Percentiles rank a stretch among this genome's conserved stretches.
phyloP scores from a whole-genome alignment of 2,113 vertebrate genomes.

The Sorex fumeus region DNA sequence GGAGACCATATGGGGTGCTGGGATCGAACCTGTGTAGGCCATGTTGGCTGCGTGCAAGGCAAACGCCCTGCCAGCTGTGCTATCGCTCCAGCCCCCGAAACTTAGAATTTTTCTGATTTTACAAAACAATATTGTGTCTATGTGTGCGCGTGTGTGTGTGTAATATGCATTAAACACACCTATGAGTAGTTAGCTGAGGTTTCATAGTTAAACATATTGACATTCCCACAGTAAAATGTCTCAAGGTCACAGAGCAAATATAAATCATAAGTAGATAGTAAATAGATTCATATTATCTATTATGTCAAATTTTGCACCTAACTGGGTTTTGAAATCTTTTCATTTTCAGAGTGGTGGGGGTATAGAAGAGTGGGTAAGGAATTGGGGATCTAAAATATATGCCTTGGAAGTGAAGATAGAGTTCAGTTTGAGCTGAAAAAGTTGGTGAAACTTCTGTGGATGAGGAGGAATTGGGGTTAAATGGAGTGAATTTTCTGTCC shows the following conservation, averaged over 20 bases:
- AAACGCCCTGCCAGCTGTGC: too few relatives aligned
- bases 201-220: background rate
- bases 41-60: too few relatives aligned
- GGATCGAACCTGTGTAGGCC: too few relatives aligned
- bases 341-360: background rate
- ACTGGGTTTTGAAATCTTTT: background rate
- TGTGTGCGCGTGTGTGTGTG: background rate
- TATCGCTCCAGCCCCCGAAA: too few relatives aligned
- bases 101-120: constrained; percentile 40
- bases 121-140: background rate
- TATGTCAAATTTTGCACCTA: background rate
- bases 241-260: background rate
- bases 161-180: background rate
- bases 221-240: background rate
- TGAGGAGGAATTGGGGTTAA: background rate
- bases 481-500: background rate
- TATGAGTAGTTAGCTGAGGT: background rate
- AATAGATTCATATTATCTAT: background rate
- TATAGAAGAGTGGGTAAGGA: background rate
- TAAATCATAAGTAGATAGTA: background rate
- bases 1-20: too few relatives aligned
- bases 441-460: background rate
- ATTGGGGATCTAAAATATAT: background rate
- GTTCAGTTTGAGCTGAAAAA: background rate
- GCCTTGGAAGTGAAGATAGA: background rate